A percentile compares a stretch with the other conserved stretches of the same genome.
These are phyloP conservation scores for Drosophila gunungcola DNA, from an alignment of 1,140 invertebrate species.

Conservation along the genomic window DNA sequence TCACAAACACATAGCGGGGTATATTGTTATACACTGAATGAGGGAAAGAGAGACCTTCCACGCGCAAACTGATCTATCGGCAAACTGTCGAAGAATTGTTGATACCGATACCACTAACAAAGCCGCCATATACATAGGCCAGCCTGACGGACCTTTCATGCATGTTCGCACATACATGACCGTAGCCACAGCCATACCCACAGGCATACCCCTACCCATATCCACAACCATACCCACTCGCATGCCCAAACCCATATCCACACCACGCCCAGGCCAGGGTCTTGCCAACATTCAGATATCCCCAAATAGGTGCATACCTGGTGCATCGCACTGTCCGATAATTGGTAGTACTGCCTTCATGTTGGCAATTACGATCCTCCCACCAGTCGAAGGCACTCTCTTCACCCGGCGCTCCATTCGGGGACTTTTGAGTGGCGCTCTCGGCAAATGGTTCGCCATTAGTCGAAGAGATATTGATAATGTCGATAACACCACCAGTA, in stretches of 20 bases:
- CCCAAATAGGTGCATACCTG: slow-evolving; percentile 19
- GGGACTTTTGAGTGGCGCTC: neutral
- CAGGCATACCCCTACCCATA: neutral
- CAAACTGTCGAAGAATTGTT: slow-evolving; percentile 81
- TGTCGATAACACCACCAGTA: slow-evolving; percentile 63
- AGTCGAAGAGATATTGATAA: slow-evolving; percentile 72
- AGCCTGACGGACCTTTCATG: slow-evolving; percentile 16
- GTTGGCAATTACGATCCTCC: neutral
- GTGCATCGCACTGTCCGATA: slow-evolving; percentile 21
- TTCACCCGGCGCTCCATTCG: no score
- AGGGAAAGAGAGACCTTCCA: slow-evolving; percentile 72
- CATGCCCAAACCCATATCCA: neutral
- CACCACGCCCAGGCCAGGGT: neutral
- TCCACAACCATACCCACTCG: neutral
- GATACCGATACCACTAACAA: slow-evolving; percentile 69
- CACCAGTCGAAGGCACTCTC: neutral
- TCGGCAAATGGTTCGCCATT: slow-evolving; percentile 35
- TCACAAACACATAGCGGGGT: slow-evolving; percentile 2
- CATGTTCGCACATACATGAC: slow-evolving; percentile 14
- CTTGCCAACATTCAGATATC: slow-evolving; percentile 21
- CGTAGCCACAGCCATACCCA: neutral
- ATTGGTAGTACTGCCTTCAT: neutral
- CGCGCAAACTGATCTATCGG: slow-evolving; percentile 81
- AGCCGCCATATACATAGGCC: slow-evolving; percentile 11
- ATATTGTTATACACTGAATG: slow-evolving; percentile 20